phyloP scores from a whole-genome alignment of 2,113 vertebrate genomes.

The Pogonocichla stellata region DNA sequence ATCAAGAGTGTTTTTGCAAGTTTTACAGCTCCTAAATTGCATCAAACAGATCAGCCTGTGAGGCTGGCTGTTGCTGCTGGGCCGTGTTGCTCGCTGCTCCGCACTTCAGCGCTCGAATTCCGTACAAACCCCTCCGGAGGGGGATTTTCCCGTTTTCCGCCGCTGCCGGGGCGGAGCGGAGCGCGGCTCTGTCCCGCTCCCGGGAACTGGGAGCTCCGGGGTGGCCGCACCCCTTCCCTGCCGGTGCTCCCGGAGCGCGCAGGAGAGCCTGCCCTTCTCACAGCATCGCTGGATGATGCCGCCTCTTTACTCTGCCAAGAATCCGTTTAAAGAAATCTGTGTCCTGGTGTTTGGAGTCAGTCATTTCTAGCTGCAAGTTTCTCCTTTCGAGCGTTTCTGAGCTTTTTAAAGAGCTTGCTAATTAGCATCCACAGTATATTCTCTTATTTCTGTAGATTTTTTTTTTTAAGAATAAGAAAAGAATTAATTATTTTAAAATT shows the following conservation, averaged over 20 bases:
- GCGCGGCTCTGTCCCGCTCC: neutral
- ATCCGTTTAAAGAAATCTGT: neutral
- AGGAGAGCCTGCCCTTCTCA: neutral
- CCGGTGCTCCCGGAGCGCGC: neutral
- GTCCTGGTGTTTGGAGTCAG: neutral
- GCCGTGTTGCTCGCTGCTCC: neutral
- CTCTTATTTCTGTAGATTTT: neutral
- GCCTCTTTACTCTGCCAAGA: conserved; percentile 10
- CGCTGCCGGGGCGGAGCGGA: rapidly evolving
- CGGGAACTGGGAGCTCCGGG: neutral
- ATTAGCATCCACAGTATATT: neutral
- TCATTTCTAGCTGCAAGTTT: neutral
- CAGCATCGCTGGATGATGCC: neutral
- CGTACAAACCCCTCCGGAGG: rapidly evolving
- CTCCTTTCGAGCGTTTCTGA: neutral
- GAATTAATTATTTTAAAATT: neutral
- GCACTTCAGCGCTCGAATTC: neutral
- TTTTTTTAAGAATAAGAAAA: neutral
- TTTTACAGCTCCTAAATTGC: neutral
- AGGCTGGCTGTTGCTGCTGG: neutral
- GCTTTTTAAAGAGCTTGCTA: conserved; percentile 4
- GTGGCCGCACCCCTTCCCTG: rapidly evolving
- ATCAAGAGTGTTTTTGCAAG: neutral
- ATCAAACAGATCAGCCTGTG: neutral
- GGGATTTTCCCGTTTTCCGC: neutral